A percentile compares a stretch with the other conserved stretches of the same genome.
Evolutionary conservation across 2,113 vertebrate species (phyloP).

Genomic region (Panthera uncia): DNA sequence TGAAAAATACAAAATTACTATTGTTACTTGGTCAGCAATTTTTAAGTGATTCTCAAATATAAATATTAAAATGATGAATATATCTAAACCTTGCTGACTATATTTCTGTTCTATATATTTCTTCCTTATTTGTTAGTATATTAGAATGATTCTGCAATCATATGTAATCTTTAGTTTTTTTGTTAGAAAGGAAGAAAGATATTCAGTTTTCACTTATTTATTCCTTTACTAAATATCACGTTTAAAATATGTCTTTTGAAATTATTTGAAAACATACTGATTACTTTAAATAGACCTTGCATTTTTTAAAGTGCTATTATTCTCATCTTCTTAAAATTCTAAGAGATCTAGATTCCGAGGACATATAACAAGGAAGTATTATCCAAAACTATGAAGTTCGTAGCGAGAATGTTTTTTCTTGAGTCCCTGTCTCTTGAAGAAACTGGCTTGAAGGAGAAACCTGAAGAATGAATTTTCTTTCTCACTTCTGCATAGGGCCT

Average conservation of each 20-base stretch:
- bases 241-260: background rate
- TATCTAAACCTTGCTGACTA: background rate
- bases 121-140: background rate
- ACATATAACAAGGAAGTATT: background rate
- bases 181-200: background rate
- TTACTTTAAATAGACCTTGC: background rate
- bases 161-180: background rate
- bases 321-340: background rate
- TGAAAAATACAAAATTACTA: background rate
- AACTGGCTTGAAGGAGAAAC: background rate
- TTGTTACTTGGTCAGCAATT: background rate
- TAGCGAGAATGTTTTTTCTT: background rate
- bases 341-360: background rate
- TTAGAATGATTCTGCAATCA: background rate
- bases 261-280: background rate
- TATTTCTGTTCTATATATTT: background rate
- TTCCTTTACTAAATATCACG: background rate
- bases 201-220: background rate
- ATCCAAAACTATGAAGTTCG: background rate
- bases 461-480: background rate
- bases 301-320: background rate
- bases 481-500: background rate
- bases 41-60: background rate
- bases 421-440: background rate
- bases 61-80: background rate